phyloP scores from a whole-genome alignment of 2,113 vertebrate species.

The Takifugu flavidus region DNA sequence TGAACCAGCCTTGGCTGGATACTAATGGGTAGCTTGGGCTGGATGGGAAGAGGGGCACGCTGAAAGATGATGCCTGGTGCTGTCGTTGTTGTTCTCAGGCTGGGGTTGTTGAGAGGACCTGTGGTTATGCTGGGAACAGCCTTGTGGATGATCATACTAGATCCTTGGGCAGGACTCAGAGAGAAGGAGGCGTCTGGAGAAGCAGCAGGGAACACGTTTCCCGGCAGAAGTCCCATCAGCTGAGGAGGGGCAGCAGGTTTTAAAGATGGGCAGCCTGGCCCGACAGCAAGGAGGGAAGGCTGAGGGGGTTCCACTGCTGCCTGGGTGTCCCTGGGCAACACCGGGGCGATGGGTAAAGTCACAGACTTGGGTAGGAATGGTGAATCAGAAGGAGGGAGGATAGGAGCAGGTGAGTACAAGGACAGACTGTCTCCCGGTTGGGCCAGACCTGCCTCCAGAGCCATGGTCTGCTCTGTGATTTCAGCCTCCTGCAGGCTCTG shows the following conservation, averaged over 20 bases:
- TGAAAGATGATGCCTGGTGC: constrained; percentile 66
- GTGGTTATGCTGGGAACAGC: constrained; percentile 57
- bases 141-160: constrained; percentile 75
- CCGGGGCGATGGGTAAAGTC: constrained; percentile 50
- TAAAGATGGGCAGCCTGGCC: constrained; percentile 75
- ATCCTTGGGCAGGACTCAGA: constrained; percentile 69
- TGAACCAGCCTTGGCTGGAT: constrained; percentile 78
- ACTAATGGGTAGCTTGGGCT: constrained; percentile 78
- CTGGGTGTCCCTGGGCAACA: constrained; percentile 74
- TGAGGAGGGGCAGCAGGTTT: constrained; percentile 74
- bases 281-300: constrained; percentile 75
- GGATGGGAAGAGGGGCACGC: constrained; percentile 70
- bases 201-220: constrained; percentile 73
- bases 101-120: constrained; percentile 58
- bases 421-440: constrained; percentile 63
- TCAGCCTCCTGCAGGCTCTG: constrained; percentile 80
- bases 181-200: constrained; percentile 72
- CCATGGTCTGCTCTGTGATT: constrained; percentile 79
- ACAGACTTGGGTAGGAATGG: constrained; percentile 67
- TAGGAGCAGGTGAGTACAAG: constrained; percentile 62
- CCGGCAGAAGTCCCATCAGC: constrained; percentile 76
- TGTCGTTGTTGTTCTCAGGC: constrained; percentile 54
- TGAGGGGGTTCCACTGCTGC: constrained; percentile 78
- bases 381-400: constrained; percentile 52
- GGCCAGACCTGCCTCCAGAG: constrained; percentile 71